Base-by-base conservation (phyloP, 1,140 invertebrate species). In the Pemphigus obesinymphae region DNA sequence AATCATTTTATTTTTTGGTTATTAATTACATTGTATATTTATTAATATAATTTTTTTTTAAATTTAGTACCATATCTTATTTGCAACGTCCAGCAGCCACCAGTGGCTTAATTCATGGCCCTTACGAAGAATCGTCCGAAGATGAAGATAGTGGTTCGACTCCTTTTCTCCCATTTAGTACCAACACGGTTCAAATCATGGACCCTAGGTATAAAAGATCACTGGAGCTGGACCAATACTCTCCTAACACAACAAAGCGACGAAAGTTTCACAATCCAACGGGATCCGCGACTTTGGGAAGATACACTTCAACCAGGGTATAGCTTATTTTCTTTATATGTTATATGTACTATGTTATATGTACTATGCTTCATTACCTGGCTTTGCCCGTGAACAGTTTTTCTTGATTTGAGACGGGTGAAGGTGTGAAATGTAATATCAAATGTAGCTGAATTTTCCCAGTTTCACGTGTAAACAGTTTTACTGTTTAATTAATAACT, bases 181-280 rank as follows among this genome's bases (percentile, higher is more conserved):
- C 34, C 0, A 58, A 34, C 10, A 1, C 76, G 17, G 55, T 80
- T 29, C 76, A 80, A 31, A 80, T 80, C 17, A 80, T 80, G 76
- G 76, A 80, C 17, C 76, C 76, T 17, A 20, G 76, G 76, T 80
- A 80, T 29, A 80, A 80, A 61, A 55, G 76, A 20, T 40, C 76
- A 8, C 23, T 80, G 23, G 76, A 80, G 45, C 23, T 80, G 23
- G 76, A 80, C 58, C 76, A 80, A 31, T 80, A 80, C 26, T 61
- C 76, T 8, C 53, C 34, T 3, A 61, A 55, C 40, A 50, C 73
- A 2, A 26, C 76, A 0, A 80, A 80, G 17, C 43, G 76, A 29
- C 34, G 76, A 58, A 80, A 80, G 15, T 80, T 43, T 40, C 34
- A 43, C n/a, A 61, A 40, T 20, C 15, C 76, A 2, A 23, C 76